Evolutionary conservation across 1,140 invertebrate genomes (phyloP).

Genomic region (Sitobion miscanthi): DNA sequence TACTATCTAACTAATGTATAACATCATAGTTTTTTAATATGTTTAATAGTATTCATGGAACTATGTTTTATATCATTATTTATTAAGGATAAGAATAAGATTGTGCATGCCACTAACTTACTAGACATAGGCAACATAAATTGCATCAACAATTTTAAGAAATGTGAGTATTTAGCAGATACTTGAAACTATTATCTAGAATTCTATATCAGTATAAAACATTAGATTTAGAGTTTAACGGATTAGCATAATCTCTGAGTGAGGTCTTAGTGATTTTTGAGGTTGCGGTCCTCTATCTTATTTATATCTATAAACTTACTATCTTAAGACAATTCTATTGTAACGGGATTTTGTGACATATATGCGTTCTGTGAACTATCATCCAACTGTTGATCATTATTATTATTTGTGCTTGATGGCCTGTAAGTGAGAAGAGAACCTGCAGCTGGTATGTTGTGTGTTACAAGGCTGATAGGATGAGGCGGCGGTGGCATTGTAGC

Average conservation of each 20-base stretch:
- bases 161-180: neutral
- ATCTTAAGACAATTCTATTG: slow-evolving; percentile 50
- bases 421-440: slow-evolving; percentile 36
- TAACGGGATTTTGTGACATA: slow-evolving; percentile 36
- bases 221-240: neutral
- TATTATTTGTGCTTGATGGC: slow-evolving; percentile 24
- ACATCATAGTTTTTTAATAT: neutral
- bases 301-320: neutral
- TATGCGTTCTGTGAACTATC: slow-evolving; percentile 23
- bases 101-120: neutral
- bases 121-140: neutral
- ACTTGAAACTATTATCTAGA: neutral
- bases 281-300: neutral
- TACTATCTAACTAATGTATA: neutral
- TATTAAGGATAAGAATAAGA: neutral
- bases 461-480: slow-evolving; percentile 11
- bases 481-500: slow-evolving; percentile 25
- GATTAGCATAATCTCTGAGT: neutral
- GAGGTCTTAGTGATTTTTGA: neutral
- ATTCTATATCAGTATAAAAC: neutral
- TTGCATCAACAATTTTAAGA: neutral
- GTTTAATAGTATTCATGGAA: neutral
- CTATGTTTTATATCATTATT: neutral
- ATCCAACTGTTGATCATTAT: slow-evolving; percentile 39
- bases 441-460: neutral